phyloP scores from a whole-genome alignment of 2,113 vertebrate species.

The Tringa solitaria region DNA sequence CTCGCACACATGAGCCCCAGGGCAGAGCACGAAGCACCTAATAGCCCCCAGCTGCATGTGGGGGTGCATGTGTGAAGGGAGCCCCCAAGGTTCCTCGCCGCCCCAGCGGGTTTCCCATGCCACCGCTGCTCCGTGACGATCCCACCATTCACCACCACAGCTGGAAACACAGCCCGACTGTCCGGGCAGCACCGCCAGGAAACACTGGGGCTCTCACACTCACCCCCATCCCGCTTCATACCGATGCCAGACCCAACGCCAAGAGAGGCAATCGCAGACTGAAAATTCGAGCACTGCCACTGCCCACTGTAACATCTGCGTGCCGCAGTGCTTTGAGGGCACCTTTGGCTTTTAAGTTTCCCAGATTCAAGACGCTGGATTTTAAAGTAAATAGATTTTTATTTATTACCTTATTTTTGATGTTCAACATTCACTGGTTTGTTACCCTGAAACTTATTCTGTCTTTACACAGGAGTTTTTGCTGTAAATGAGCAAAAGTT shows the following conservation, averaged over 20 bases:
- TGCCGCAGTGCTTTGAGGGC: neutral
- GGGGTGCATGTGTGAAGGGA: neutral
- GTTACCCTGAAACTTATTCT: neutral
- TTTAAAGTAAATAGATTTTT: neutral
- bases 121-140: neutral
- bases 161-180: neutral
- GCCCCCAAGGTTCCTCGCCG: neutral
- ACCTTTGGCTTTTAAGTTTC: neutral
- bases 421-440: neutral
- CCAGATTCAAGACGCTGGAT: fast-evolving
- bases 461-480: neutral
- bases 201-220: neutral
- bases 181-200: fast-evolving
- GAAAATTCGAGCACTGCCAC: neutral
- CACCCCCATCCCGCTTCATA: fast-evolving
- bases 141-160: neutral
- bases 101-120: neutral
- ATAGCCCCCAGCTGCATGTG: neutral
- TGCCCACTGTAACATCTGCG: fast-evolving
- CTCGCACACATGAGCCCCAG: fast-evolving
- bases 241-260: neutral
- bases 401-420: neutral
- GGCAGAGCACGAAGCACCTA: neutral
- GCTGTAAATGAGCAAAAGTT: neutral
- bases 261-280: neutral